These are phyloP conservation scores for Carlito syrichta DNA, from an alignment of 2,113 vertebrate genomes.

Conservation along the genomic window DNA sequence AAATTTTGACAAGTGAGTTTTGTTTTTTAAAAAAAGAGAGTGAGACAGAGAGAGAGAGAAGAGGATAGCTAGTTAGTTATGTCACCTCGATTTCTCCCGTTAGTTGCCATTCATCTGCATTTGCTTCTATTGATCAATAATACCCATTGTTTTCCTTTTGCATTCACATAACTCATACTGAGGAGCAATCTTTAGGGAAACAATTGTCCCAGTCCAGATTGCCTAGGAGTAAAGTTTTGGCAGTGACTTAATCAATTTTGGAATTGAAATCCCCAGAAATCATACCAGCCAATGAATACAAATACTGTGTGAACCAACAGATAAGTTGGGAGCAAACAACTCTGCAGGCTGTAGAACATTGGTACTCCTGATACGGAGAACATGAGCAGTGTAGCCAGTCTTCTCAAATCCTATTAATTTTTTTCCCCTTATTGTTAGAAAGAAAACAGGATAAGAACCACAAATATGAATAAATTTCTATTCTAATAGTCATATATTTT, in stretches of 20 bases:
- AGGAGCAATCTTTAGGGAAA: not conserved
- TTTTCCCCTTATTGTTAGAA: not conserved
- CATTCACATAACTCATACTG: not conserved
- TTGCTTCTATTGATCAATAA: not conserved
- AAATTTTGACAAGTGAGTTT: not conserved
- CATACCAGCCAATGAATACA: not conserved
- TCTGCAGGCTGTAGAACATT: not conserved
- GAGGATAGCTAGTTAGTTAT: no score
- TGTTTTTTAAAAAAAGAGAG: no score
- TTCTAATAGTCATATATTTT: not conserved
- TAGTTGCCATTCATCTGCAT: not conserved
- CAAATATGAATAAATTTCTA: not conserved
- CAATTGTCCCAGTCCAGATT: constrained; percentile 28
- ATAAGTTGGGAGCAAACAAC: constrained; percentile 11
- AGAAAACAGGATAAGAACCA: not conserved
- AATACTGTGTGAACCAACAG: not conserved
- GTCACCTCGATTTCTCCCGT: not conserved
- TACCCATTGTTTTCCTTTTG: not conserved
- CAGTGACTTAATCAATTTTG: constrained; percentile 34
- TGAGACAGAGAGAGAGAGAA: no score
- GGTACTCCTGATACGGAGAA: not conserved
- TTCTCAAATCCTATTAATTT: not conserved
- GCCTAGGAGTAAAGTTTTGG: not conserved
- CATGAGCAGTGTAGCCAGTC: not conserved
- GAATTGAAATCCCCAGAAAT: constrained; percentile 17